These are phyloP conservation scores for Chydorus sphaericus DNA, from an alignment of 2,888 invertebrate genomes.

Conservation along the genomic window DNA sequence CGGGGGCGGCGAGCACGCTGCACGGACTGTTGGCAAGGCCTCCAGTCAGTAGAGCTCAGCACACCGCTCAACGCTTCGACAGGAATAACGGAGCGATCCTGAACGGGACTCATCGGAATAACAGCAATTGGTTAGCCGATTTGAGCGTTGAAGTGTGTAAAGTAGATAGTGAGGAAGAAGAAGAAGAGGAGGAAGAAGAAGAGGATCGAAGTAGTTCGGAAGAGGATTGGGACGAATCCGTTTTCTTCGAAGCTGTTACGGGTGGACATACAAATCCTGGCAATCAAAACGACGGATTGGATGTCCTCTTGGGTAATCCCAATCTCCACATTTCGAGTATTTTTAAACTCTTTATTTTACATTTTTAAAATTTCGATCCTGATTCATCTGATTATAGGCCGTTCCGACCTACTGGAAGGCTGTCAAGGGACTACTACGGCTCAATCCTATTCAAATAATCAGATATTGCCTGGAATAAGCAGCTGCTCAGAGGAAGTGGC, in stretches of 20 bases:
- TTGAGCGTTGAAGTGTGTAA: conserved; percentile 10
- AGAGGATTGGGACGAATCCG: conserved; percentile 1
- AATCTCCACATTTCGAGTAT: conserved; percentile 10
- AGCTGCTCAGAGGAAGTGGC: background rate
- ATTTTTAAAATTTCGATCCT: background rate
- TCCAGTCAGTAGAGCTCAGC: too few relatives aligned
- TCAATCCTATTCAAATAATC: background rate
- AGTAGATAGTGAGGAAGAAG: background rate
- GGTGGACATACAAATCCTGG: background rate
- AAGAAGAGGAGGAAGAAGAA: background rate
- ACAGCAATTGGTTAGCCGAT: conserved; percentile 5
- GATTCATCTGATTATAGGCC: background rate
- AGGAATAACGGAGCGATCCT: too few relatives aligned
- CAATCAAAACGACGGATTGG: background rate
- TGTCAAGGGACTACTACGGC: too few relatives aligned
- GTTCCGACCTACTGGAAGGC: background rate
- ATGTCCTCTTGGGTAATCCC: conserved; percentile 10
- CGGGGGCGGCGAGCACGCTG: too few relatives aligned
- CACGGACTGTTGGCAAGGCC: too few relatives aligned
- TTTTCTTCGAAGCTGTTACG: background rate
- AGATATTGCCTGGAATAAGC: background rate
- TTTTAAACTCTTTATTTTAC: background rate
- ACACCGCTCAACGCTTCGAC: too few relatives aligned
- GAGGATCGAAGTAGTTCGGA: background rate
- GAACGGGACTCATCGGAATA: too few relatives aligned